A percentile compares a stretch with the other conserved stretches of the same genome.
Conservation (phyloP, 2,888 invertebrate genomes). For the Pammene fasciana region DNA sequence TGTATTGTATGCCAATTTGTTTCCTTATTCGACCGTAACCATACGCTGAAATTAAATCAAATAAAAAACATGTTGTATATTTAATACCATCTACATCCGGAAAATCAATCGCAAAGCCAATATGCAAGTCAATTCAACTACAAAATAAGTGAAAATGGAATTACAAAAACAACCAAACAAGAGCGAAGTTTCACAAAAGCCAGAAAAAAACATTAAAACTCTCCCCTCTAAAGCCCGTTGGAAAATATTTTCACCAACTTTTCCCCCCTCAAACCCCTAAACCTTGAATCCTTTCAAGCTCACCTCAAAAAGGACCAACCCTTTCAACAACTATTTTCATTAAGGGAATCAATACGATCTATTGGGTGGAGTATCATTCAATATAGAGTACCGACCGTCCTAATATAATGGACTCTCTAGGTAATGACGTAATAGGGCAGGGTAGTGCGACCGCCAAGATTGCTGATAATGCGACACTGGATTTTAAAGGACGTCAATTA, state of each 20-base stretch:
- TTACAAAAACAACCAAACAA: background rate
- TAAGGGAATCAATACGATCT: slow-evolving; percentile 51
- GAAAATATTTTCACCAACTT: slow-evolving; percentile 32
- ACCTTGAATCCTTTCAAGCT: slow-evolving; percentile 42
- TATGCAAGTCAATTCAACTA: background rate
- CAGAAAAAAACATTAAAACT: slow-evolving; percentile 5
- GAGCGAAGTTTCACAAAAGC: slow-evolving; percentile 9
- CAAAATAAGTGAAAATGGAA: background rate
- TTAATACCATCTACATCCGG: too few relatives aligned
- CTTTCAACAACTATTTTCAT: slow-evolving; percentile 46
- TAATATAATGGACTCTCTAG: slow-evolving; percentile 49
- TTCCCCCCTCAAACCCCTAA: slow-evolving; percentile 15
- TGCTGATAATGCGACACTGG: background rate
- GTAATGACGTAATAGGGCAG: slow-evolving; percentile 32
- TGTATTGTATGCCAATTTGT: too few relatives aligned
- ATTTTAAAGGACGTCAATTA: background rate
- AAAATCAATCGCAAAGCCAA: too few relatives aligned
- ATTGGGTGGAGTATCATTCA: slow-evolving; percentile 51
- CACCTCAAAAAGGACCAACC: slow-evolving; percentile 39
- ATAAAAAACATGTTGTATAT: too few relatives aligned
- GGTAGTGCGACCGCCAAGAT: slow-evolving; percentile 31
- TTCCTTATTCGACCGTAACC: too few relatives aligned
- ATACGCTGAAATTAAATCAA: too few relatives aligned
- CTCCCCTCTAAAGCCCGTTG: slow-evolving; percentile 7
- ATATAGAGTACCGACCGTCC: slow-evolving; percentile 48